Base-by-base conservation (phyloP, 1,140 invertebrate genomes). In the Drosophila truncata region DNA sequence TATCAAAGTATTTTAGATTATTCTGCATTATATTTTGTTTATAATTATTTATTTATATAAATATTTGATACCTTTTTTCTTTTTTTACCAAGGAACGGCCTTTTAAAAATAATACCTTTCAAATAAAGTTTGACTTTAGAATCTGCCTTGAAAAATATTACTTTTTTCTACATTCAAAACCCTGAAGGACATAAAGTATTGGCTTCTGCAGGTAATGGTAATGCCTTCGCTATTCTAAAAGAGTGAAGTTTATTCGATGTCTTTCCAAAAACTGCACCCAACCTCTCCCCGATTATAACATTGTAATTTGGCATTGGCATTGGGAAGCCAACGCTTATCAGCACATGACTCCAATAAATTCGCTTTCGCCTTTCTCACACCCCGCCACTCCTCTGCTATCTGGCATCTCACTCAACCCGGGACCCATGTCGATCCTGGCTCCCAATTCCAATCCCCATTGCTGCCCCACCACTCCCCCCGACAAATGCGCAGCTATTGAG, bases 321-420 rank as follows among this genome's bases (percentile, higher is more conserved):
- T 82, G 81, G 50, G 50, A 84, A 71, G 78, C 46, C 67, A 77
- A 54, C 71, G 82, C 83, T 86, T 86, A 86, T 86, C 83, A 80
- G 85, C 78, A 84, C 86, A 91, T 90, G 85, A 91, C 85, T 91
- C 85, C 78, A 90, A 90, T 90, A 90, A 90, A 90, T 90, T 85
- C 78, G 85, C 63, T 80, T 85, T 67, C 67, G 74, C 77, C 82
- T 44, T 69, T 31, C 49, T 6, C 23, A 10, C 29, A 33, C 70
- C 64, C 54, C 23, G 52, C 50, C 50, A 61, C 55, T 29, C 35
- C 54, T 37, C 54, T 67, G 62, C 76, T 85, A 90, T 84, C 85
- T 74, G 16, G 70, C 70, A 85, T 80, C 69, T 86, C 78, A 79
- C 81, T 80, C 80, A 87, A 44, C 63, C 37, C 37, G 29, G 42